Evolutionary conservation across 1,140 invertebrate genomes (phyloP).

Genomic region (Polypedilum vanderplanki): DNA sequence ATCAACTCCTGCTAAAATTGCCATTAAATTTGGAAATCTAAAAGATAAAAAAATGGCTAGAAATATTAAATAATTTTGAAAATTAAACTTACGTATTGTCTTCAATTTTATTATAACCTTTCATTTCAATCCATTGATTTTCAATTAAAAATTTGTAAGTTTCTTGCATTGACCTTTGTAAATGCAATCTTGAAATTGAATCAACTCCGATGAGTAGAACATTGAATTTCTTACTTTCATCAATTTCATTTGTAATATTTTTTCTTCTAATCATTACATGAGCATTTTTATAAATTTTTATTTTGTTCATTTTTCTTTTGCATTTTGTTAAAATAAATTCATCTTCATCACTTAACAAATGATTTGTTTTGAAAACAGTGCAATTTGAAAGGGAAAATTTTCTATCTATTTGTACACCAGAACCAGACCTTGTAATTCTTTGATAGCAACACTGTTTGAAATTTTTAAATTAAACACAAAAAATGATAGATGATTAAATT

Average conservation of each 20-base stretch:
- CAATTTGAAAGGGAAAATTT: slow-evolving; percentile 45
- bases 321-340: neutral
- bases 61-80: no score
- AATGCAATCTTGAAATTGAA: slow-evolving; percentile 59
- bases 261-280: slow-evolving; percentile 37
- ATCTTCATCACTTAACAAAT: neutral
- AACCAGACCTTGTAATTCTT: slow-evolving; percentile 41
- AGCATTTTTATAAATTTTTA: slow-evolving; percentile 39
- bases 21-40: slow-evolving; percentile 69
- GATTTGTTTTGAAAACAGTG: slow-evolving; percentile 22
- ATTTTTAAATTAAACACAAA: no score
- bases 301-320: neutral
- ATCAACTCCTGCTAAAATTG: slow-evolving; percentile 60
- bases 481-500: no score
- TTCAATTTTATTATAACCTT: slow-evolving; percentile 43
- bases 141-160: slow-evolving; percentile 48
- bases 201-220: slow-evolving; percentile 60
- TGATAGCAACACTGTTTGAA: slow-evolving; percentile 48
- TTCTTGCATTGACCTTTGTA: slow-evolving; percentile 57
- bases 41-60: no score
- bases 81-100: slow-evolving; percentile 56
- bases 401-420: slow-evolving; percentile 40
- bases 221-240: slow-evolving; percentile 32
- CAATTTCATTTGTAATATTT: slow-evolving; percentile 33
- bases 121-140: neutral